A percentile compares a stretch with the other conserved stretches of the same genome.
Conservation (phyloP, 1,140 invertebrate species). For the Saccostrea cuccullata region DNA sequence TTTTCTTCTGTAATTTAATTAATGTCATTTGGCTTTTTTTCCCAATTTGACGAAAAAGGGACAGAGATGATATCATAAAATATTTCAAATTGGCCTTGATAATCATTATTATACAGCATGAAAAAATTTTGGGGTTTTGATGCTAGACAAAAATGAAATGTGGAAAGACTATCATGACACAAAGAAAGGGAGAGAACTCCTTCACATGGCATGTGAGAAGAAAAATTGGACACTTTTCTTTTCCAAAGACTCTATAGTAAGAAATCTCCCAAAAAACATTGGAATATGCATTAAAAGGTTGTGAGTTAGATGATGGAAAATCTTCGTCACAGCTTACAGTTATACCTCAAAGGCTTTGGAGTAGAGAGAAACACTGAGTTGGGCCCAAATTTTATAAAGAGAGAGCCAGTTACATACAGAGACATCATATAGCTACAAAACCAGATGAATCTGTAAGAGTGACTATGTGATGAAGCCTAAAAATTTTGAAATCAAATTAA, state of each 20-base stretch:
- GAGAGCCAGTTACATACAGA: neutral
- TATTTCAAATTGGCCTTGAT: conserved; percentile 6
- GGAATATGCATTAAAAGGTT: neutral
- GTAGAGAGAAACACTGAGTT: neutral
- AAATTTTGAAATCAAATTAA: no score
- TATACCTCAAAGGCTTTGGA: neutral
- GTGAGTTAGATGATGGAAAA: conserved; percentile 11
- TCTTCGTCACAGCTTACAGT: neutral
- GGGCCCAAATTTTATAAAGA: neutral
- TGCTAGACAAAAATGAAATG: neutral
- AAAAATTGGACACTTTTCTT: conserved; percentile 8
- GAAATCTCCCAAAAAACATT: neutral
- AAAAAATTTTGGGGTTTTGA: conserved; percentile 10
- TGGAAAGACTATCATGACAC: conserved; percentile 13
- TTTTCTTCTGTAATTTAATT: neutral
- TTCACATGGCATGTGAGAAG: neutral
- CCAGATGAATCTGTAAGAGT: conserved; percentile 26
- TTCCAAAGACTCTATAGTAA: conserved; percentile 7
- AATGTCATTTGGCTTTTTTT: neutral
- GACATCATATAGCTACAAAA: neutral
- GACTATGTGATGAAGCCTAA: neutral
- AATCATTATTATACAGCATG: neutral
- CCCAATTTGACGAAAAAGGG: neutral
- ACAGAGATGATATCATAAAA: neutral
- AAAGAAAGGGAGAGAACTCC: conserved; percentile 13